Base-by-base conservation (phyloP, 1,140 invertebrate species). In the Ceratoteleas bidentatus region DNA sequence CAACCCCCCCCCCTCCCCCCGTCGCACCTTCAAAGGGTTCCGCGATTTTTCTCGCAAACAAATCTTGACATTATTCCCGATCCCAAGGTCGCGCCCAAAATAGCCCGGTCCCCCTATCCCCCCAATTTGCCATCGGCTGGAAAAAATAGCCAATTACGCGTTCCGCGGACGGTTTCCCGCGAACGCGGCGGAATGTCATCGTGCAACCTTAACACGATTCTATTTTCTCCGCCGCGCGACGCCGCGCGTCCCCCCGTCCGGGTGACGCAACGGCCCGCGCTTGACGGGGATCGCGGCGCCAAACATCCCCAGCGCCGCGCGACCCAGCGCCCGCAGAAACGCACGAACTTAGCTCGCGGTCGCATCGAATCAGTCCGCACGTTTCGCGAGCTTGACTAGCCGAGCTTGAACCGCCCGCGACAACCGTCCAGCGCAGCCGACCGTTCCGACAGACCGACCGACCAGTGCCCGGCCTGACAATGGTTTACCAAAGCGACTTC, bases 401-500 rank as follows among this genome's bases (percentile, higher is more conserved):
- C 24, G 24, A 24, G 24, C 24, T 24, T 24, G 24, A 24, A 2
- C 24, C 24, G 24, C 24, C 24, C 24, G 24, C 24, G 24, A 24
- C 24, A 1, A 4, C 24, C 24, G 24, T 2, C 24, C 24, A 24
- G 24, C 1, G 24, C 24, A 24, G 24, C 24, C 24, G 24, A 24
- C 24, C 24, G 24, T 24, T 24, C 24, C 24, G 24, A 24, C 24
- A 24, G 24, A 78, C 52, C 60, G 54, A 73, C 38, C 56, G 54
- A 79, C 24, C 57, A 86, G 81, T 81, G 73, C 33, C 69, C 83
- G 86, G 88, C 92, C 24, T 24, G 24, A 94, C 94, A 90, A 97
- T 97, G 96, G 96, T 97, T 93, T 97, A 96, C 95, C 95, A 96
- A 93, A 95, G 95, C 93, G 96, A 96, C 92, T 97, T 96, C 92